phyloP scores from a whole-genome alignment of 2,113 vertebrate genomes.

The Clarias gariepinus region DNA sequence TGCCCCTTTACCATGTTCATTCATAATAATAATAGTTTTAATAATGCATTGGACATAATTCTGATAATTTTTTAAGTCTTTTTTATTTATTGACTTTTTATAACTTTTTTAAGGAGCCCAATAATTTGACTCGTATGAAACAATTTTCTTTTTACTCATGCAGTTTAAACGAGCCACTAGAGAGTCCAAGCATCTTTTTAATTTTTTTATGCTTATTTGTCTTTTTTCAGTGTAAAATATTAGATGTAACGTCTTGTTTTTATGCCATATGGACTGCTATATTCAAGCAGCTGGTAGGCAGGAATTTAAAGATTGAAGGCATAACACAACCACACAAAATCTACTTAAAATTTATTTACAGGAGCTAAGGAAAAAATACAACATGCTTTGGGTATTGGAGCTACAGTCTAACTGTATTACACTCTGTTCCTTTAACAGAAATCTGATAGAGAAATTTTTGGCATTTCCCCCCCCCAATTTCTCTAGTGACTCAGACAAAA shows the following conservation, averaged over 20 bases:
- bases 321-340: not conserved
- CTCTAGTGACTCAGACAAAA: not conserved
- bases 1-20: too few species aligned
- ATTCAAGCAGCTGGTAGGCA: not conserved
- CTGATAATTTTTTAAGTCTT: too few species aligned
- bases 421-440: not conserved
- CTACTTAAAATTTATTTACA: constrained; percentile 15
- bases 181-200: not conserved
- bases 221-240: not conserved
- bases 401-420: constrained; percentile 11
- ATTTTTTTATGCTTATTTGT: not conserved
- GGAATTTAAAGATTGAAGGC: not conserved
- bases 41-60: too few species aligned
- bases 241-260: not conserved
- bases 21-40: too few species aligned
- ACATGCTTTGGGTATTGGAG: not conserved
- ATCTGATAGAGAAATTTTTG: not conserved
- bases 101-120: too few species aligned
- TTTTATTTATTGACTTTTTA: too few species aligned
- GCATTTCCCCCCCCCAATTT: not conserved
- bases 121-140: too few species aligned
- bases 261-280: not conserved
- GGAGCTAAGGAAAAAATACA: constrained; percentile 13
- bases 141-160: not conserved
- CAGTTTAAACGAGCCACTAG: not conserved